Percentiles rank a stretch among this genome's conserved stretches.
Conservation (phyloP, 1,140 invertebrate genomes). For the Oscheius sp. region DNA sequence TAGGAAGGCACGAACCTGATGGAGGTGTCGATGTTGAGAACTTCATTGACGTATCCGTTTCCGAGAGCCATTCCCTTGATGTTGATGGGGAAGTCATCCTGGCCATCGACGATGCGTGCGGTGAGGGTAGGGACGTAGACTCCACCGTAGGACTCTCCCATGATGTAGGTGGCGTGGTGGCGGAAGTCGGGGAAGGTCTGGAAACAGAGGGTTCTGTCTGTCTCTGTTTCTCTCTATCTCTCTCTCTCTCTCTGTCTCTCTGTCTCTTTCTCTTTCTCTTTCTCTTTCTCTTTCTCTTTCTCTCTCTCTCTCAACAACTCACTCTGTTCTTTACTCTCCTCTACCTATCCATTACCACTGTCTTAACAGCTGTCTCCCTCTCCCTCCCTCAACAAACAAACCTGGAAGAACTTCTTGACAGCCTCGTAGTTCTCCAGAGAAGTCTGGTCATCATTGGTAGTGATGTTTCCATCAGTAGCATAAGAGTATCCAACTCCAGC, state of each 20-base stretch:
- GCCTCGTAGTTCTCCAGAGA: slow-evolving; percentile 65
- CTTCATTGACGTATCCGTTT: slow-evolving; percentile 59
- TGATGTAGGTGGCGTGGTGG: slow-evolving; percentile 63
- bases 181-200: slow-evolving; percentile 64
- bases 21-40: slow-evolving; percentile 60
- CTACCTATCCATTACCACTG: no score
- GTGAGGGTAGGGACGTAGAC: slow-evolving; percentile 66
- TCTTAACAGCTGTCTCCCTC: no score
- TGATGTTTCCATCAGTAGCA: slow-evolving; percentile 64
- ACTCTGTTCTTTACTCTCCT: no score
- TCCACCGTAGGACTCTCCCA: slow-evolving; percentile 65
- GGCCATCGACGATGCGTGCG: slow-evolving; percentile 63
- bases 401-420: slow-evolving; percentile 65
- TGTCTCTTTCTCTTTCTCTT: no score
- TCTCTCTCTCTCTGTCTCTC: no score
- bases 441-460: slow-evolving; percentile 64
- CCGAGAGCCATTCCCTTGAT: slow-evolving; percentile 60
- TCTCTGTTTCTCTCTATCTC: no score
- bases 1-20: no score
- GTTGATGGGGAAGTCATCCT: slow-evolving; percentile 58
- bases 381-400: no score
- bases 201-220: no score
- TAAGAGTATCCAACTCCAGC: slow-evolving; percentile 68
- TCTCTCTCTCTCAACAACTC: no score
- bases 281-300: no score